Base-by-base conservation (phyloP, 2,888 invertebrate species). In the Catocala fraxini region DNA sequence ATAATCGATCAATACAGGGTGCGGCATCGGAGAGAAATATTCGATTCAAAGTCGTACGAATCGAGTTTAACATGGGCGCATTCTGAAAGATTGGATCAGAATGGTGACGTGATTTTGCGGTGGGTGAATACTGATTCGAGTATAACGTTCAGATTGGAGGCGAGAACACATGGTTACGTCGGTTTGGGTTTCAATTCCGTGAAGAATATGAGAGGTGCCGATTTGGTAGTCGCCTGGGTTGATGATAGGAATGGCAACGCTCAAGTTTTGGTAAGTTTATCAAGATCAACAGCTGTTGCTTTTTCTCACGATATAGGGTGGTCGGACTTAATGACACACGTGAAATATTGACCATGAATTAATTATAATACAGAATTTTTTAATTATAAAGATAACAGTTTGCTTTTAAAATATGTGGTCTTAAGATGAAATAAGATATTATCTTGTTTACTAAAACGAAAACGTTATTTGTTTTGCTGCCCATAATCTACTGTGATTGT, bases 201-300 rank as follows among this genome's bases (percentile, higher is more conserved):
- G 84, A 97, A 97, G 69, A 96, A 96, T 74, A 96, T 97, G 96
- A 95, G 96, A 82, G 97, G 97, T 51, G 96, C 97, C 63, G 98
- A 98, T 95, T 96, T 98, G 92, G 96, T 98, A 75, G 96, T 98
- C 85, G 98, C 97, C 65, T 98, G 98, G 98, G 97, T 98, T 76
- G 97, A 97, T 92, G 96, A 97, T 85, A 89, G 89, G 81, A 93
- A 90, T 81, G 93, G 92, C 77, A 92, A 89, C 91, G 97, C 97
- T 79, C 96, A 97, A 91, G 96, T 97, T 90, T 96, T 97, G 96
- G 97, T 97, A 91, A 96, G 96, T 81, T 76, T 68, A 80, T 79
- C 75, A 75, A 75, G 69, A 80, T 80, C 71, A 74, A 76, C 86
- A 86, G 77, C 85, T 87, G 86, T 78, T 79, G 72, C 66, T 60